Evolutionary conservation across 2,888 invertebrate species (phyloP), one percentile per base, ranked within the genome.

Genomic region (Toxonevra muliebris): DNA sequence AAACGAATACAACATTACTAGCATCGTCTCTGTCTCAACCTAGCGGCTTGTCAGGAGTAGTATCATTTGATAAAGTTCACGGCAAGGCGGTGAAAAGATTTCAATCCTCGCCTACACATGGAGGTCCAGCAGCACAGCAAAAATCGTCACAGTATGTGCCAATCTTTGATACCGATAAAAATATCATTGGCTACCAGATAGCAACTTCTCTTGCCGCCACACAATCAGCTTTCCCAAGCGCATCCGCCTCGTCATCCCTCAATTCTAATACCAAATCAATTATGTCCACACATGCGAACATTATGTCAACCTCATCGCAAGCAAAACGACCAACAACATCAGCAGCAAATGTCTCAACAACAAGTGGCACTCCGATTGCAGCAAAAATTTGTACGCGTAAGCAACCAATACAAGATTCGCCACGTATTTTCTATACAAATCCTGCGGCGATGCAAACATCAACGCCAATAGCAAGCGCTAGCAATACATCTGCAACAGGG

Each of bases 141-240:
- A 52, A 48, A 53, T 8, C 65, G 48, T 65, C 68, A 57, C 65
- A 58, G 0, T 71, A 74, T 43, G 71, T 74, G 20, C 73, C 75
- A 9, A 73, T 75, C 9, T 71, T 73, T 15, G 75, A 76, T 65
- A 71, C 69, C 10, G 73, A 76, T 40, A 70, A 70, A 57, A 75
- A 73, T 59, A 68, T 76, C n/a, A 74, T 76, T 53, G 76, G 76
- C 19, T 76, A 74, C 60, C 75, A 74, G 60, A 50, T 71, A n/a
- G 8, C 61, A n/a, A n/a, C 61, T 12, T 50, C 60, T 10, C 7
- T 13, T 15, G 43, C 17, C 20, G 15, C n/a, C 50, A 2, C 17
- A 11, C 15, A 2, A 53, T 19, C 53, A 4, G 17, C 30, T 30
- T 30, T 30, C 30, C 7, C 30, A 2, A 30, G 30, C 30, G 15